phyloP scores from a whole-genome alignment of 2,113 vertebrate species.

The Dolichallabes microphthalmus region DNA sequence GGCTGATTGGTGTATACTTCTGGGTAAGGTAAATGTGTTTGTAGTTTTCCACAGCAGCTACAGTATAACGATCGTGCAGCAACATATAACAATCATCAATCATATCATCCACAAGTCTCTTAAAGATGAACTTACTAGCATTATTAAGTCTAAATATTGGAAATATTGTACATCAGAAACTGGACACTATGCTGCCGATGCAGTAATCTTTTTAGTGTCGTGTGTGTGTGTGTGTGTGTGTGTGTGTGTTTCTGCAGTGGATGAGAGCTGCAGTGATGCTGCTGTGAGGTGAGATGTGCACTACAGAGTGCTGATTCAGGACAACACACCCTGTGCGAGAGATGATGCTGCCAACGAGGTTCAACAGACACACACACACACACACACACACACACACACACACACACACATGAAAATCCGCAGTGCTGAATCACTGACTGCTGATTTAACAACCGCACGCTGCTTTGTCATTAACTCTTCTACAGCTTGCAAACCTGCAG shows the following conservation, averaged over 20 bases:
- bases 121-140: neutral
- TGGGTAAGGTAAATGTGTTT: too few species aligned
- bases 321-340: neutral
- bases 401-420: neutral
- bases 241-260: neutral
- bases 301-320: conserved; percentile 6
- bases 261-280: neutral
- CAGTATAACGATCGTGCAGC: too few species aligned
- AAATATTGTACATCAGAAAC: neutral
- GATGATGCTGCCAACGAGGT: neutral
- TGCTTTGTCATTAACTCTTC: neutral
- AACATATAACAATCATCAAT: too few species aligned
- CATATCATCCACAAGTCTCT: neutral
- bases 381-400: neutral
- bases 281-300: neutral
- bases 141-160: neutral
- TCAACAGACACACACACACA: neutral
- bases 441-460: neutral
- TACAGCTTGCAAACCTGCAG: neutral
- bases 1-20: too few species aligned
- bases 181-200: neutral
- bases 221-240: neutral
- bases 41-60: too few species aligned
- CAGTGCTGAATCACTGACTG: neutral
- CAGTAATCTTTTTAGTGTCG: neutral